A percentile compares a stretch with the other conserved stretches of the same genome.
Conservation (phyloP, 2,797 vertebrate genomes). For the Hephaestus fuliginosus region DNA sequence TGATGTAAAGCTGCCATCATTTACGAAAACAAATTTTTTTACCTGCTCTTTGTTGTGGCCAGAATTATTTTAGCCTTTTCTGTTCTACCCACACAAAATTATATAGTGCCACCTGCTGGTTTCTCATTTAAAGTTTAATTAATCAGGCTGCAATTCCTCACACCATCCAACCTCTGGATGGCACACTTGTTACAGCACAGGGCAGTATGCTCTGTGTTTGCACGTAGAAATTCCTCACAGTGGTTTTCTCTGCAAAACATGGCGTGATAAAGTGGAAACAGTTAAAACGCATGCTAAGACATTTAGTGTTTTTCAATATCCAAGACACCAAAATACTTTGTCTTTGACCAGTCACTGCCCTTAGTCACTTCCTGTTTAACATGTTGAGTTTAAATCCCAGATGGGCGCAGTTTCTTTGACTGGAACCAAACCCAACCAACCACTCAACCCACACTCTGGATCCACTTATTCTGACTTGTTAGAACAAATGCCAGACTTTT, state of each 20-base stretch:
- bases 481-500: background rate
- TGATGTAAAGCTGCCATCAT: background rate
- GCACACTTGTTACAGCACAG: conserved; percentile 26
- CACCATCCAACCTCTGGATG: conserved; percentile 43
- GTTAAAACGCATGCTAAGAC: background rate
- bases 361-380: background rate
- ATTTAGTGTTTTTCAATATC: background rate
- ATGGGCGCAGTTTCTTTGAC: background rate
- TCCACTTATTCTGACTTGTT: background rate
- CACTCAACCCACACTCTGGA: background rate
- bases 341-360: background rate
- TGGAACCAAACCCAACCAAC: background rate
- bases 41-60: background rate
- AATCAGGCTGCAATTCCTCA: background rate
- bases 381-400: background rate
- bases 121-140: background rate
- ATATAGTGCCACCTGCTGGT: conserved; percentile 54
- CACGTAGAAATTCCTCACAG: background rate
- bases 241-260: background rate
- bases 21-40: background rate
- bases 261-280: background rate
- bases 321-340: background rate
- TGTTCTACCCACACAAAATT: background rate
- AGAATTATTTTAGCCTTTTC: background rate
- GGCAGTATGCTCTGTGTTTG: background rate